Conservation (phyloP, 2,797 vertebrate species). For the Aphelocoma californica region DNA sequence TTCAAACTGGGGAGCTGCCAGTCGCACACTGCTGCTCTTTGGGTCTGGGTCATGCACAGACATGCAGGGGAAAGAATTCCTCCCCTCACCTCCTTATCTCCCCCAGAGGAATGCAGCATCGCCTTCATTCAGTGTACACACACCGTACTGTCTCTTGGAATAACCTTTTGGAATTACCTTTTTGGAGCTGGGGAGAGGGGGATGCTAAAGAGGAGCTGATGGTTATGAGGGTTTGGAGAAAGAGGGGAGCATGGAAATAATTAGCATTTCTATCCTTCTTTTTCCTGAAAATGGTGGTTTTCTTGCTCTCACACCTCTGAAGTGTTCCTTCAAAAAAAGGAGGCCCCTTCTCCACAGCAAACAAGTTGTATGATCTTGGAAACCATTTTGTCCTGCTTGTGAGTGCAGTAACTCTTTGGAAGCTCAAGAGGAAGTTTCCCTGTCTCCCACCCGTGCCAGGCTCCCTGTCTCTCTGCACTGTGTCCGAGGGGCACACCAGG, state of each 20-base stretch:
- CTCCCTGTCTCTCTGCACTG: neutral
- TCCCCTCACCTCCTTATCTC: neutral
- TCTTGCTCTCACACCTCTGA: neutral
- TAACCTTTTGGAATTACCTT: neutral
- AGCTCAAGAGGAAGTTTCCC: neutral
- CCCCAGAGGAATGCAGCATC: neutral
- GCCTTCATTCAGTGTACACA: neutral
- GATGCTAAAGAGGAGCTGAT: neutral
- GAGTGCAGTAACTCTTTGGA: neutral
- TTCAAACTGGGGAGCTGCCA: neutral
- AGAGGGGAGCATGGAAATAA: neutral
- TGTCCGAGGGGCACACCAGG: neutral
- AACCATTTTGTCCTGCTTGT: neutral
- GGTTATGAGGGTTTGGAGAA: neutral
- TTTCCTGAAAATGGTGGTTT: neutral
- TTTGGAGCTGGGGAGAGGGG: neutral
- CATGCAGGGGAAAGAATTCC: neutral
- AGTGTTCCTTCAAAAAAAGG: neutral
- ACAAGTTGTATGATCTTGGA: neutral
- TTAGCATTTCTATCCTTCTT: neutral
- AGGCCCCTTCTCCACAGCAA: neutral
- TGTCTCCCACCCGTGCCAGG: neutral
- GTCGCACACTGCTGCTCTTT: neutral
- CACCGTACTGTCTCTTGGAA: neutral
- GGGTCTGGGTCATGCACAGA: neutral